Evolutionary conservation across 2,888 invertebrate species (phyloP).

Genomic region (Macaria liturata): DNA sequence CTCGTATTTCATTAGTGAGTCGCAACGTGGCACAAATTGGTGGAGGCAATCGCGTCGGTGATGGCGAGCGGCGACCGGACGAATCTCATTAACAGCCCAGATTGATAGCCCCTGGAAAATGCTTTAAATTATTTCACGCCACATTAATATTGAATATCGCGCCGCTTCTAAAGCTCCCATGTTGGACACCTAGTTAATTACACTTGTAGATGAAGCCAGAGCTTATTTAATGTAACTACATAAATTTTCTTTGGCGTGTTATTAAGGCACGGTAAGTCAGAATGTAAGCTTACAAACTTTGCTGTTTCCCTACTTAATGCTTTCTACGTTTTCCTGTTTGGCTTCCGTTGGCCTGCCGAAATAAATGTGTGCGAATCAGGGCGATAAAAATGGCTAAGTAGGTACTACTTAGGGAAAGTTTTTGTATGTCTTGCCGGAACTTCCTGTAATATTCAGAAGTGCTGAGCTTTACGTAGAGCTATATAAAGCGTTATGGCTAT

Average conservation of each 20-base stretch:
- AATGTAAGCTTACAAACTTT: slow-evolving; percentile 21
- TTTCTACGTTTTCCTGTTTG: slow-evolving; percentile 16
- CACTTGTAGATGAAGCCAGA: slow-evolving; percentile 1
- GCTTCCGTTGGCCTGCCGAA: not conserved
- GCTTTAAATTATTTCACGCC: slow-evolving; percentile 75
- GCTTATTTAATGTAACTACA: too few species aligned
- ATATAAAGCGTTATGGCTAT: not conserved
- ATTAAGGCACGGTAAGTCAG: slow-evolving; percentile 3
- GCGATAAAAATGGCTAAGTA: slow-evolving; percentile 7
- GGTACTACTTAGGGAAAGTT: slow-evolving; percentile 8
- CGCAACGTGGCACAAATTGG: slow-evolving; percentile 74
- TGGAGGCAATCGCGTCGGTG: slow-evolving; percentile 56
- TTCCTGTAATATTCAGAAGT: not conserved
- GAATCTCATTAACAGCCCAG: slow-evolving; percentile 76
- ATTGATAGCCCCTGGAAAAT: slow-evolving; percentile 77
- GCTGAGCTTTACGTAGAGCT: too few species aligned
- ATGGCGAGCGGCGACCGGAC: slow-evolving; percentile 51
- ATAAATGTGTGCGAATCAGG: slow-evolving; percentile 11
- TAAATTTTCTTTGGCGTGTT: too few species aligned
- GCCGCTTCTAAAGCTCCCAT: slow-evolving; percentile 37
- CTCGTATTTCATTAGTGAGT: slow-evolving; percentile 63
- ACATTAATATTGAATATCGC: slow-evolving; percentile 74
- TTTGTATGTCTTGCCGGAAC: slow-evolving; percentile 11
- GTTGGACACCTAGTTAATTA: slow-evolving; percentile 46
- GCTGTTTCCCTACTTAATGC: slow-evolving; percentile 17